A percentile compares a stretch with the other conserved stretches of the same genome.
Conservation (phyloP, 1,140 invertebrate species). For the Limonius californicus region DNA sequence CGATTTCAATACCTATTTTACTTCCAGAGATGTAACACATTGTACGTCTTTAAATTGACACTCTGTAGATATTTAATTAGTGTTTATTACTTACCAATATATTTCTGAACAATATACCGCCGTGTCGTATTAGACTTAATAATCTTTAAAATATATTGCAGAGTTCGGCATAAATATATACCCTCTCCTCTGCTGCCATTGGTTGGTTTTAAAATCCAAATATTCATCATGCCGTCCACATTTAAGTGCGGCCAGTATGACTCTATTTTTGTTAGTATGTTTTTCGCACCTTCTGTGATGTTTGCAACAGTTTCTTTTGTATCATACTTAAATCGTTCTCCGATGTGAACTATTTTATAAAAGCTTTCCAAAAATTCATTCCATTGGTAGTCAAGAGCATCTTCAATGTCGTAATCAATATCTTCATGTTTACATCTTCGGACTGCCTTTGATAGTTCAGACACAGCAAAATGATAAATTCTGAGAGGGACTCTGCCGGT, state of each 20-base stretch:
- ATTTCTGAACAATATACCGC: conserved; percentile 88
- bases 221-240: conserved; percentile 76
- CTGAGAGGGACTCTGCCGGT: conserved; percentile 50
- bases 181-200: conserved; percentile 81
- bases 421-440: conserved; percentile 51
- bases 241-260: conserved; percentile 61
- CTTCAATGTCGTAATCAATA: conserved; percentile 48
- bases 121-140: conserved; percentile 55
- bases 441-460: conserved; percentile 54
- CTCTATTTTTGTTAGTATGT: conserved; percentile 58
- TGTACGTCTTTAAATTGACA: too few species aligned
- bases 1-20: too few species aligned
- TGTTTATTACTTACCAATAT: conserved; percentile 67
- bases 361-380: conserved; percentile 63
- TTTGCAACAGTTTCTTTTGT: conserved; percentile 51
- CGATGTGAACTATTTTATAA: conserved; percentile 49
- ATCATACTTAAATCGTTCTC: conserved; percentile 42
- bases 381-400: conserved; percentile 59
- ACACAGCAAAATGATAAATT: conserved; percentile 55
- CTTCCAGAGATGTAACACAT: too few species aligned
- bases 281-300: conserved; percentile 51
- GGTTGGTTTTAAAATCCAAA: conserved; percentile 93
- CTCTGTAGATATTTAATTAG: background rate
- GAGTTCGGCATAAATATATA: conserved; percentile 56
- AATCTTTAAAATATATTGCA: conserved; percentile 61